Percentiles rank a stretch among this genome's conserved stretches.
phyloP scores from a whole-genome alignment of 2,113 vertebrate species.

The Ictidomys tridecemlineatus region DNA sequence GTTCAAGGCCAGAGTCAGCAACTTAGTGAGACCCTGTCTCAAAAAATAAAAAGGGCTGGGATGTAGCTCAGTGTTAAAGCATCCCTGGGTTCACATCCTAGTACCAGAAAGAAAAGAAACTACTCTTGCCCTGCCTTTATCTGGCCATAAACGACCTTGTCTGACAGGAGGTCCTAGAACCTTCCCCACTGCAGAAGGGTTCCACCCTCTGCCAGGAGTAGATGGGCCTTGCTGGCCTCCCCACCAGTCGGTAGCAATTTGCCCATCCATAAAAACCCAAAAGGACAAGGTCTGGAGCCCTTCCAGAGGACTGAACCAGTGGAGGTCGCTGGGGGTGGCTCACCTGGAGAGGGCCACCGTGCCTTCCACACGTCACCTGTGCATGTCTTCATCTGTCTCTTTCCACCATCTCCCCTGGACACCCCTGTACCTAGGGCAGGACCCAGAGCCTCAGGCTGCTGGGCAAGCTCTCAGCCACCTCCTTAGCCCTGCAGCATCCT shows the following conservation, averaged over 20 bases:
- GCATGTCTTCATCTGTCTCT: background rate
- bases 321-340: background rate
- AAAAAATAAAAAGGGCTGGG: background rate
- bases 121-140: background rate
- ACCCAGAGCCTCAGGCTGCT: too few species aligned
- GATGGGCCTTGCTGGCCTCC: background rate
- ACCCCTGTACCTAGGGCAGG: too few species aligned
- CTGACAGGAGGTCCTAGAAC: too few species aligned
- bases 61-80: too few species aligned
- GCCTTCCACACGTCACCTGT: background rate
- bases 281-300: background rate
- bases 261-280: background rate
- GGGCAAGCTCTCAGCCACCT: too few species aligned
- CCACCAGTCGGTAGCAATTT: too few species aligned
- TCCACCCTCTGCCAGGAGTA: background rate
- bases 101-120: too few species aligned
- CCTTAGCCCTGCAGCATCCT: too few species aligned
- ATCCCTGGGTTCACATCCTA: too few species aligned
- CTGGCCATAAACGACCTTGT: background rate
- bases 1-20: background rate
- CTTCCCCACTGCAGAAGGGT: background rate
- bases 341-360: background rate
- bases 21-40: background rate
- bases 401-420: background rate
- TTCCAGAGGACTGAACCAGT: background rate